phyloP scores from a whole-genome alignment of 2,113 vertebrate genomes.

The Anhinga anhinga region DNA sequence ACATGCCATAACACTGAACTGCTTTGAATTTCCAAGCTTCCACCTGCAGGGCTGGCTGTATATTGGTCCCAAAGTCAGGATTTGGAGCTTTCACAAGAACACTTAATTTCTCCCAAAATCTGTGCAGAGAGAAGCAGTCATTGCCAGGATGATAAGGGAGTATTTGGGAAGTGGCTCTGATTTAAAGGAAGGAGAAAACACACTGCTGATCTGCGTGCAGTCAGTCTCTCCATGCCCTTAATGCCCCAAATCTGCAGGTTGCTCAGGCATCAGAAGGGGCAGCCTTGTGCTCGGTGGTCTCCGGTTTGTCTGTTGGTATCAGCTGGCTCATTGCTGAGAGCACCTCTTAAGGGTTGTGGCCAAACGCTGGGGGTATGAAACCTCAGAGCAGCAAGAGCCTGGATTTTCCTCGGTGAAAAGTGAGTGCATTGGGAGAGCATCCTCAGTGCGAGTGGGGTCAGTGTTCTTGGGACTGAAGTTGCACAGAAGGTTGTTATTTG shows the following conservation, averaged over 20 bases:
- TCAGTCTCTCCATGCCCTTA: background rate
- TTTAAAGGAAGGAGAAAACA: background rate
- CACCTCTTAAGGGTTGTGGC: background rate
- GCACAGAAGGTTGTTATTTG: background rate
- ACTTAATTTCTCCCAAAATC: background rate
- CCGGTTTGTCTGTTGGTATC: background rate
- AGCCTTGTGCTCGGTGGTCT: background rate
- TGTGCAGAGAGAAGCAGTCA: background rate
- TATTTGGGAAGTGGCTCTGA: background rate
- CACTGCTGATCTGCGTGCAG: rapidly evolving
- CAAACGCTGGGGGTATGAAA: background rate
- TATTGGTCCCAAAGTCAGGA: background rate
- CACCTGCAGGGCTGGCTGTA: background rate
- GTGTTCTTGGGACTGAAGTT: background rate
- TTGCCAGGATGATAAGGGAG: background rate
- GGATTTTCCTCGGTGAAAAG: background rate
- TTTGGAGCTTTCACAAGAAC: background rate
- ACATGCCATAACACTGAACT: background rate
- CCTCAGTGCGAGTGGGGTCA: rapidly evolving
- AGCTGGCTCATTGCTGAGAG: background rate
- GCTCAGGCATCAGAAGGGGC: background rate
- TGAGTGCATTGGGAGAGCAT: background rate
- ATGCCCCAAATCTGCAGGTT: background rate
- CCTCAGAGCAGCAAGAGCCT: background rate
- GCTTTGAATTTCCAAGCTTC: background rate